These are phyloP conservation scores for Lophotriccus pileatus DNA, from an alignment of 2,797 vertebrate species.

Conservation along the genomic window DNA sequence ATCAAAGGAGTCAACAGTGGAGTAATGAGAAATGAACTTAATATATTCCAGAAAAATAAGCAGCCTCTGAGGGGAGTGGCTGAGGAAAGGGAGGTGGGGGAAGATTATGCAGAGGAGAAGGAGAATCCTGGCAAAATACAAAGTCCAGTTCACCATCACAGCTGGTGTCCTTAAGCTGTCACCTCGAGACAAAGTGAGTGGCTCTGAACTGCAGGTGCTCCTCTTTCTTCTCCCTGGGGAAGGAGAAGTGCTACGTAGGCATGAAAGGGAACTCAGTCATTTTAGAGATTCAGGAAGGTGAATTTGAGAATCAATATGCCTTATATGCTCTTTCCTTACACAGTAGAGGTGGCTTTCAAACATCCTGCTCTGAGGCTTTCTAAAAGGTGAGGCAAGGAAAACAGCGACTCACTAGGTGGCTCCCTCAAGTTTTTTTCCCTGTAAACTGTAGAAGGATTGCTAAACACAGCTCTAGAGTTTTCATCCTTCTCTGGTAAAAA, in stretches of 20 bases:
- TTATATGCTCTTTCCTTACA: not conserved
- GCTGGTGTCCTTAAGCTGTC: not conserved
- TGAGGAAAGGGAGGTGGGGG: not conserved
- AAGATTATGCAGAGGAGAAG: not conserved
- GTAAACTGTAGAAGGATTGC: not conserved
- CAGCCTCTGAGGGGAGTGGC: not conserved
- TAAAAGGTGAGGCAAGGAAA: not conserved
- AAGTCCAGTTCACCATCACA: not conserved
- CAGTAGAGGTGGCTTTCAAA: not conserved
- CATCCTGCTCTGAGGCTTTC: not conserved
- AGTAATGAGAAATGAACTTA: not conserved
- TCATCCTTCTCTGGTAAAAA: not conserved
- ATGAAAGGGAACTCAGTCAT: not conserved
- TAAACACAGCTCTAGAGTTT: not conserved
- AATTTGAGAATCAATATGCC: not conserved
- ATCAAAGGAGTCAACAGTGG: constrained; percentile 2
- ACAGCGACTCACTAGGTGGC: not conserved
- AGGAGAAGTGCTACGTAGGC: not conserved
- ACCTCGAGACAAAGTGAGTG: not conserved
- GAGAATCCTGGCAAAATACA: not conserved
- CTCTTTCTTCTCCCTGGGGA: not conserved
- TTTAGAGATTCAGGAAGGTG: not conserved
- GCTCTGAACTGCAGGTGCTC: not conserved
- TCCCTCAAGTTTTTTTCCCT: not conserved
- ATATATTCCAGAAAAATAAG: not conserved